Percentiles rank a stretch among this genome's conserved stretches.
Conservation (phyloP, 1,140 invertebrate species). For the Bilobella aurantiaca region DNA sequence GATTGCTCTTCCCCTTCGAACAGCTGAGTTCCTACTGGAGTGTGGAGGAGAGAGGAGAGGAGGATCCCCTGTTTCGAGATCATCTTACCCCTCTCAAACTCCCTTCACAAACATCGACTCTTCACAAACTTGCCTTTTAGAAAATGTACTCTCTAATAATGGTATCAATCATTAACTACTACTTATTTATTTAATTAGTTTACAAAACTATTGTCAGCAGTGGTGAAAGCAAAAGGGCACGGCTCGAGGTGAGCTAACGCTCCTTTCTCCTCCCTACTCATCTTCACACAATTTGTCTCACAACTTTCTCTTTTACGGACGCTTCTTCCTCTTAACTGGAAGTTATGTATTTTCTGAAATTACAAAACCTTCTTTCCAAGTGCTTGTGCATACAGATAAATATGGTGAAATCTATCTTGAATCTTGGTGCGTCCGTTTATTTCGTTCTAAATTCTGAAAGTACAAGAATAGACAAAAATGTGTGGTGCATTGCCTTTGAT, state of each 20-base stretch:
- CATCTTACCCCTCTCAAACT: constrained; percentile 15
- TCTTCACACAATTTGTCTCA: not conserved
- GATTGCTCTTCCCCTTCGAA: constrained; percentile 19
- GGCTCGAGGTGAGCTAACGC: no score
- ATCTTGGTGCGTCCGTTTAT: not conserved
- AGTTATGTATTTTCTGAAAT: no score
- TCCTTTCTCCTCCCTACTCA: not conserved
- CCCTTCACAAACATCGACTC: not conserved
- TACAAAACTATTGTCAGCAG: no score
- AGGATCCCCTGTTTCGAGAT: constrained; percentile 25
- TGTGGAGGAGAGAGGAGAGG: not conserved
- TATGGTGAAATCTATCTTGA: not conserved
- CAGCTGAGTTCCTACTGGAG: constrained; percentile 33
- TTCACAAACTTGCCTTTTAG: not conserved
- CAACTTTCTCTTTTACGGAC: not conserved
- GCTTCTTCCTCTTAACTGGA: not conserved
- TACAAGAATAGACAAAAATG: not conserved
- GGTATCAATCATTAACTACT: no score
- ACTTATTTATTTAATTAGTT: no score
- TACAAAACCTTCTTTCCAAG: no score
- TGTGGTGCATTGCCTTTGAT: not conserved
- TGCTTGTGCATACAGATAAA: not conserved
- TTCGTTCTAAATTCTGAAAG: not conserved
- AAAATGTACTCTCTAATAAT: no score
- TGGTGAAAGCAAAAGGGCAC: no score